Evolutionary conservation across 2,113 vertebrate species (phyloP), one percentile per base, ranked within the genome.

Genomic region (Rhipidura dahli): DNA sequence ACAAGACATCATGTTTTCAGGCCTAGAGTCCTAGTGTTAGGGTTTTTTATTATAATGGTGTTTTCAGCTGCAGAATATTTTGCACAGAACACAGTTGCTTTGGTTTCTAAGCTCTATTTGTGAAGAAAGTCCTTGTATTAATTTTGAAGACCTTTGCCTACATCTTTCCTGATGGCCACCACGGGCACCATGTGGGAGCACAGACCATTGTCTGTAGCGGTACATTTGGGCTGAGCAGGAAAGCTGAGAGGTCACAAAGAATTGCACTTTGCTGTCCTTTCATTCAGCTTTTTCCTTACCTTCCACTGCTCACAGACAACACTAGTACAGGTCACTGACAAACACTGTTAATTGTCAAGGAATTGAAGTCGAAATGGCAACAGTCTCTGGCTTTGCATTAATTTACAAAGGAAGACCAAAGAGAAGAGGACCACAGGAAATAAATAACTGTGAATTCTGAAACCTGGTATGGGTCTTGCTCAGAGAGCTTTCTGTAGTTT

Each of bases 141-240:
- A 49, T 69, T 93, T 56, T 81, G 23, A 91, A 50, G 21, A 33
- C 2, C 8, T 77, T 68, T 75, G 28, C 24, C 31, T 66, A 13
- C 19, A 15, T 26, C 20, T 28, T 42, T 72, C 6, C 12, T 49
- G 22, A 11, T 0, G 0, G 11, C 24, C 8, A 8, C 11, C 11
- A 11, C 17, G 26, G 50, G 40, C 40, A 20, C 7, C 1, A 0
- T 0, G 5, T 11, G 37, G 21, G 19, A 81, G 22, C 33, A 30
- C 33, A 64, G 39, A 5, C 9, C 9, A 13, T 2, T 4, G 8
- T 16, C 56, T 59, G 14, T 8, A 45, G 16, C 13, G 20, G 7
- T 24, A 22, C 17, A 11, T 26, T 33, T 37, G 28, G 40, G 10
- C 18, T 35, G 14, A 17, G 45, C 17, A 17, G 19, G 6, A 44